Evolutionary conservation across 2,888 invertebrate species (phyloP), one percentile per base, ranked within the genome.

Genomic region (Nephrocerus scutellatus): DNA sequence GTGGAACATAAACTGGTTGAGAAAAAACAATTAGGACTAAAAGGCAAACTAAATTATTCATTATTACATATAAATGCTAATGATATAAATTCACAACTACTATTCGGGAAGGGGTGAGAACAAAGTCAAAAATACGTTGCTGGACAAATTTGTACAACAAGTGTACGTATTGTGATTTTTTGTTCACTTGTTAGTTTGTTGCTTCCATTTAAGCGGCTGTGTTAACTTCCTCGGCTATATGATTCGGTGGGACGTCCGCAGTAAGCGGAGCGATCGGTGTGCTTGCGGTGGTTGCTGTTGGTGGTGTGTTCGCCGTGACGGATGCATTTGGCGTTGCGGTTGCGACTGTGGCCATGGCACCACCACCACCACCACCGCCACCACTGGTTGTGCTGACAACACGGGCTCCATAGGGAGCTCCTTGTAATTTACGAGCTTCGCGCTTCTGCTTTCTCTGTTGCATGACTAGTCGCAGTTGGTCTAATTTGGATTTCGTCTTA

Each of bases 381-480:
- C 37, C 38, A 12, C 47, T 45, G 19, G 52, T 52, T 2, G 50
- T 47, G 24, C 48, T 46, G 2, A 54, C 46, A 14, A 52, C 52
- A 28, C 51, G 50, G 1, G 57, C 56, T 30, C 56, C 61, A 54
- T 85, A 85, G 7, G 85, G 85, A 32, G 77, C 66, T 3, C 76
- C 74, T 59, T 80, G 80, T 44, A 80, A 69, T 62, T 80, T 81
- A 39, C 85, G 75, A 28, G 83, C 86, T 56, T 87, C 83, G 36
- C 91, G 78, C 44, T 87, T 75, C 48, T 88, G 83, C 48, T 89
- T 82, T 55, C 87, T 78, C 65, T 92, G 88, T 54, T 89, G 89
- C 87, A 93, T 86, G 41, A 91, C 87, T 50, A 87, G 75, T 50
- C 90, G 80, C 36, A 92, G 72, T 49, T 87, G 86, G 59, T 89